Evolutionary conservation across 1,140 invertebrate genomes (phyloP), one percentile per base, ranked within the genome.

Genomic region (Eueides isabella): DNA sequence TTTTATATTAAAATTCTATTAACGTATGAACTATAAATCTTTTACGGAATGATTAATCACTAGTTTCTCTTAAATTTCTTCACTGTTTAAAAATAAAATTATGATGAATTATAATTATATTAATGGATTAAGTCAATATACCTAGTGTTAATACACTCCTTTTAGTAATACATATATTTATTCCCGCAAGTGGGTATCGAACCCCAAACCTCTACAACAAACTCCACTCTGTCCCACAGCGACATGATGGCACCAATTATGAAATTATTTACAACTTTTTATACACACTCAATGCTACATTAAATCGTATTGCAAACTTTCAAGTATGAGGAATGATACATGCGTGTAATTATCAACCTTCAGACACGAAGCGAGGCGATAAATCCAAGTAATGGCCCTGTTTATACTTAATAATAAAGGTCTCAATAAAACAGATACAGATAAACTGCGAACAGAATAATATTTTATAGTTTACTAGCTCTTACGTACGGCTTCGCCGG

Each of bases 361-460:
- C 74, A 68, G 48, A 74, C 72, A 75, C 74, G 78, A 77, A 77
- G 72, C 74, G 77, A 41, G 65, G 64, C 76, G 70, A 77, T 81
- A 81, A 79, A 79, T 79, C 80, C 31, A 48, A 19, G 61, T 81
- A 79, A 81, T 81, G 29, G 72, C 72, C 79, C 72, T 76, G 72
- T 77, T 78, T 78, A 76, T 79, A 75, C 76, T 74, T 63, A 63
- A 80, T 82, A 82, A 81, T 81, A 83, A 80, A 83, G 77, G 77
- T 81, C 76, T 83, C 81, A 75, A 71, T 75, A 75, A 75, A 75
- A 69, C 28, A 38, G 5, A 12, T 23, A 65, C 30, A 69, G 61
- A 55, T 65, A 69, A 74, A 28, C 23, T 65, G 16, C 23, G 16
- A 12, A 31, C 30, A 61, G 48, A 69, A 69, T 61, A 11, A 28